These are phyloP conservation scores for Cyphomyrus plagiostoma DNA, from an alignment of 2,113 vertebrate genomes.

Conservation along the genomic window DNA sequence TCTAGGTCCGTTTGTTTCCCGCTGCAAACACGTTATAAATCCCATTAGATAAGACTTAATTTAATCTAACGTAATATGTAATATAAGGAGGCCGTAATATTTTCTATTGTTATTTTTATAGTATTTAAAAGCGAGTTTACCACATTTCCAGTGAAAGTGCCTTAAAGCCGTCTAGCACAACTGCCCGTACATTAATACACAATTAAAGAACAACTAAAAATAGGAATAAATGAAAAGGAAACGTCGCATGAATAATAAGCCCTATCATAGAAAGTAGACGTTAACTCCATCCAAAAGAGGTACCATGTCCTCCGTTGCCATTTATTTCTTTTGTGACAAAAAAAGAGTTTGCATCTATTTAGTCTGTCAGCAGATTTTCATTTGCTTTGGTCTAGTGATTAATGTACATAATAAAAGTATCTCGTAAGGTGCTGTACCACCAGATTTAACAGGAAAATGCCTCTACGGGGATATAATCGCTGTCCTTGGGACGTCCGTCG, in stretches of 20 bases:
- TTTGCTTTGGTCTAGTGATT: background rate
- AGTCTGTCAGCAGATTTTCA: background rate
- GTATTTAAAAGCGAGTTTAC: background rate
- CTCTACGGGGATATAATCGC: background rate
- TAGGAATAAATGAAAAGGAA: background rate
- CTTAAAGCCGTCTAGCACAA: background rate
- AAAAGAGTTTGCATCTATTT: background rate
- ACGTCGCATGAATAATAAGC: background rate
- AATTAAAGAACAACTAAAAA: background rate
- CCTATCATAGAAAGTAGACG: background rate
- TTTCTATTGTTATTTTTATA: background rate
- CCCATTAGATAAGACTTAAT: background rate
- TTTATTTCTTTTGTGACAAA: background rate
- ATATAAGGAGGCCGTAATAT: background rate
- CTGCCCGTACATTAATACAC: background rate
- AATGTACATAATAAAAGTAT: background rate
- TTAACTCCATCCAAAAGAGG: background rate
- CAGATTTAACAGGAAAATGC: background rate
- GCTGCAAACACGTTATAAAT: background rate
- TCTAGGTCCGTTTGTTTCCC: background rate
- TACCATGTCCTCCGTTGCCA: background rate
- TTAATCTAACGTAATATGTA: background rate
- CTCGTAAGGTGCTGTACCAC: background rate
- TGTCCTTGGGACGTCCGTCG: background rate
- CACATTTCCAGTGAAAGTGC: background rate